Base-by-base conservation (phyloP, 64 coral and sea anemone species). In the Pocillopora damicornis region DNA sequence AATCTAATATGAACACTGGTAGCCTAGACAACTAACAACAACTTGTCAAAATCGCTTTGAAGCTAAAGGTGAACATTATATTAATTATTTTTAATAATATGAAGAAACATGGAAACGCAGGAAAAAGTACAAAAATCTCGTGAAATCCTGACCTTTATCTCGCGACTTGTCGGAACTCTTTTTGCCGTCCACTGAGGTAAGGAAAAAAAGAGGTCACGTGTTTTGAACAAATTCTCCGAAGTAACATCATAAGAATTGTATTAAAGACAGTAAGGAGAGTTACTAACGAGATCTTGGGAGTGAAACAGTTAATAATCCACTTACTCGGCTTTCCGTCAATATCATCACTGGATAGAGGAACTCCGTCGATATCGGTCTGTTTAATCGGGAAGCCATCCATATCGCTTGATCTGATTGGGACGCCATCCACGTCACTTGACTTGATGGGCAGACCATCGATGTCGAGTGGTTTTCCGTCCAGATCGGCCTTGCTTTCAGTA, bases 391-490 rank as follows among this genome's bases (percentile, higher is more conserved):
- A 71, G 76, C 95, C 95, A 80, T 98, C 95, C 22, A 94, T 61
- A 18, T 75, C 79, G 42, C 65, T 76, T 58, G 81, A 76, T 86
- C 56, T 69, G 23, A 95, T 66, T n/a, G 94, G 94, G 6, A 93
- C 57, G 3, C 94, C 94, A 88, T 96, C 91, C 15, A 96, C 22
- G 59, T 80, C 91, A 35, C 78, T 73, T 42, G 83, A 62, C 35
- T 92, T 83, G 45, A 99, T 56, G 34, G 93, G 97, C 16, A 95
- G 79, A 38, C 97, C 97, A 78, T 99, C 97, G 62, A 95, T 62
- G 38, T 86, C 73, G 63, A 94, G 35, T 0, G 93, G 92, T 12
- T 68, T 74, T 58, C 90, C 92, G 38, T 98, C 95, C 23, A 94
- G 60, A 83, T 92, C 92, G 51, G 45, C 76, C 60, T 87, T 86